Conservation (phyloP, 2,888 invertebrate genomes). For the Drosophila multiciliata region DNA sequence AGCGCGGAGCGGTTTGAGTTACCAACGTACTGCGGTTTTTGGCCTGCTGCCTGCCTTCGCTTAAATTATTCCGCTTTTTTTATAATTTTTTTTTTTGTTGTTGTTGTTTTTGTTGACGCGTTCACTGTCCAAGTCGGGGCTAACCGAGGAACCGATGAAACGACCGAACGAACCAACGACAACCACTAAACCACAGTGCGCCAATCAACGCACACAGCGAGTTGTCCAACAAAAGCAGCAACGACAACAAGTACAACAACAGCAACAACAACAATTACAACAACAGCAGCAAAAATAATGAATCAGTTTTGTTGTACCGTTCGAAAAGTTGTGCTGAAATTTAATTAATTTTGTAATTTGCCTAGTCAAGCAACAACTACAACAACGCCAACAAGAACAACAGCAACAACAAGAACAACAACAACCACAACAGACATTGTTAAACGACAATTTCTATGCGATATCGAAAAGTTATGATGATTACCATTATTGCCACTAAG, state of each 20-base stretch:
- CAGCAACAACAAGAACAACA: neutral
- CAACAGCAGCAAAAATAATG: slow-evolving; percentile 26
- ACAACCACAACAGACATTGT: slow-evolving; percentile 4
- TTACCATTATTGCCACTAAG: slow-evolving; percentile 72
- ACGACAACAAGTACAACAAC: slow-evolving; percentile 1
- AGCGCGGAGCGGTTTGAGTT: slow-evolving; percentile 54
- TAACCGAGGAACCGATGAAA: slow-evolving; percentile 1
- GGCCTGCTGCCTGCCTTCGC: slow-evolving; percentile 14
- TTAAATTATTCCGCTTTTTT: slow-evolving; percentile 34
- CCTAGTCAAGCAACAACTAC: slow-evolving; percentile 53
- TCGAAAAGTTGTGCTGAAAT: slow-evolving; percentile 76
- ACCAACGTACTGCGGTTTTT: slow-evolving; percentile 35
- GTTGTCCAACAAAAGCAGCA: slow-evolving; percentile 59
- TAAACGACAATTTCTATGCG: slow-evolving; percentile 58
- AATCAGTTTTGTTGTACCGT: slow-evolving; percentile 53
- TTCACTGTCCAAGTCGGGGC: slow-evolving; percentile 9
- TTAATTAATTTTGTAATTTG: slow-evolving; percentile 80
- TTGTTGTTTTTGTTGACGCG: slow-evolving; percentile 5
- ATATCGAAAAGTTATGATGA: slow-evolving; percentile 73
- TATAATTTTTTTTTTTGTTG: slow-evolving; percentile 16
- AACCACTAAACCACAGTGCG: slow-evolving; percentile 68
- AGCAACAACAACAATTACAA: slow-evolving; percentile 16
- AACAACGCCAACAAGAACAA: slow-evolving; percentile 1
- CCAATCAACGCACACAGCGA: slow-evolving; percentile 71
- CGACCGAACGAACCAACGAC: slow-evolving; percentile 33